Conservation (phyloP, 2,113 vertebrate species). For the Rousettus leschenaultii region DNA sequence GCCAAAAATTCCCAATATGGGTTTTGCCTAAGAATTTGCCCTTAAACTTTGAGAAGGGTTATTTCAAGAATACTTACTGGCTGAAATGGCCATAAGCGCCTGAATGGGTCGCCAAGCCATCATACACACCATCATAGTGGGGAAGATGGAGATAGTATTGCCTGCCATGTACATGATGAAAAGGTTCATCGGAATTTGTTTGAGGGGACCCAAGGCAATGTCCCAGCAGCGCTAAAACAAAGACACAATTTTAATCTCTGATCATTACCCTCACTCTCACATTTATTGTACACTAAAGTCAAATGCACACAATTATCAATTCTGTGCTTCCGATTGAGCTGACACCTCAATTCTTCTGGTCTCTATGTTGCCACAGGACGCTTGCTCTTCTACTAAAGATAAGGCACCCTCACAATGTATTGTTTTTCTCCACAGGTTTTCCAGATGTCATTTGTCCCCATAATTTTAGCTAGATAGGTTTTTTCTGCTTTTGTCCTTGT, state of each 20-base stretch:
- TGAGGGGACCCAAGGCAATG: slow-evolving; percentile 94
- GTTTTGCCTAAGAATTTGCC: neutral
- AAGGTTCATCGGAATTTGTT: slow-evolving; percentile 98
- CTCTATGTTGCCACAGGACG: neutral
- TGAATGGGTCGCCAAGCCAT: slow-evolving; percentile 99
- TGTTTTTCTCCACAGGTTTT: neutral
- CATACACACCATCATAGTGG: slow-evolving; percentile 99
- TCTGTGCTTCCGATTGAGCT: neutral
- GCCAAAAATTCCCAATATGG: neutral
- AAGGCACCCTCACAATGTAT: neutral
- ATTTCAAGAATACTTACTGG: slow-evolving; percentile 88
- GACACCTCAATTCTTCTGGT: neutral
- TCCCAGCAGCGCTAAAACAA: slow-evolving; percentile 94
- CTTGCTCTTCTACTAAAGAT: neutral
- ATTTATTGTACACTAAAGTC: neutral
- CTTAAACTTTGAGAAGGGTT: neutral
- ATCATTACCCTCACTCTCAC: neutral
- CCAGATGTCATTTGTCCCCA: neutral
- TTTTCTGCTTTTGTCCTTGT: neutral
- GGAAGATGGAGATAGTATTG: slow-evolving; percentile 99
- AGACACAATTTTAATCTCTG: slow-evolving; percentile 28
- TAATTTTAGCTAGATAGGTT: neutral
- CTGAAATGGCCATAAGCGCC: slow-evolving; percentile 96
- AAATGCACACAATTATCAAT: neutral
- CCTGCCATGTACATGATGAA: slow-evolving; percentile 99